Conservation (phyloP, 2,797 vertebrate genomes). For the Tympanoctomys barrerae region DNA sequence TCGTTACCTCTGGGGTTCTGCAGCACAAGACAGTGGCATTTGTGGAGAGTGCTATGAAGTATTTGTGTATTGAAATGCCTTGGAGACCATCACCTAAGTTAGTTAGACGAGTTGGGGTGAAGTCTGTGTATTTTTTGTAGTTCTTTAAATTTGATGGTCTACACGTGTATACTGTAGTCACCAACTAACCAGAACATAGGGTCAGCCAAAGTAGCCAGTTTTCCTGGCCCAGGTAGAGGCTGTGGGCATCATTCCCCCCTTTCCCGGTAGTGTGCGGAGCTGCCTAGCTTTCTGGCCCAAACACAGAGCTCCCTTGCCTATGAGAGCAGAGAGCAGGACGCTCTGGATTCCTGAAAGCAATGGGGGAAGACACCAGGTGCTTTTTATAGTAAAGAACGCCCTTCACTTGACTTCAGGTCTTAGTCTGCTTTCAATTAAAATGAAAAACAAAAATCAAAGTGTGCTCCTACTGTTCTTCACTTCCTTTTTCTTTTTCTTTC, state of each 20-base stretch:
- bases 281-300: background rate
- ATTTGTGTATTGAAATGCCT: background rate
- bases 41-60: background rate
- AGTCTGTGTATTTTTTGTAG: background rate
- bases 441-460: background rate
- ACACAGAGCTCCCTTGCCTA: background rate
- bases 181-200: background rate
- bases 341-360: background rate
- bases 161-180: background rate
- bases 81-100: background rate
- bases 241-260: fast-evolving
- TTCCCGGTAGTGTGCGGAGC: background rate
- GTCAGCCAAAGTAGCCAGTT: background rate
- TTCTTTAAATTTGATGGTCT: background rate
- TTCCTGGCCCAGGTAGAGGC: background rate
- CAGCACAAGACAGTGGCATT: background rate
- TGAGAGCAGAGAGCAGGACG: background rate
- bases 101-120: background rate
- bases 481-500: background rate
- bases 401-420: background rate
- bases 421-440: conserved; percentile 50
- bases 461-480: background rate
- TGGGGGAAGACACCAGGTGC: background rate
- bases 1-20: background rate
- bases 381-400: background rate